phyloP scores from a whole-genome alignment of 2,113 vertebrate genomes.

The Beaufortia kweichowensis region DNA sequence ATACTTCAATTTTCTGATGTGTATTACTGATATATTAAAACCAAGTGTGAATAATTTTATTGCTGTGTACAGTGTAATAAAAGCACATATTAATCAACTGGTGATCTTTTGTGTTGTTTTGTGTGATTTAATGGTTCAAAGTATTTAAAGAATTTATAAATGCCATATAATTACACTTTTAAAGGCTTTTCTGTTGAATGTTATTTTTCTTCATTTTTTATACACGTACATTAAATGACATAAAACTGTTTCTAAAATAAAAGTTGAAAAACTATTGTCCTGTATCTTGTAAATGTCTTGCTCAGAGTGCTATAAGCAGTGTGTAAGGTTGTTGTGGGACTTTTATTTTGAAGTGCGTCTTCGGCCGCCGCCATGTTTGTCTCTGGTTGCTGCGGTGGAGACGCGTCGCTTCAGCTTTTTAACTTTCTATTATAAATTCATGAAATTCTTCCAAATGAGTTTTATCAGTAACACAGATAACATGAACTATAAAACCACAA shows the following conservation, averaged over 20 bases:
- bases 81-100: conserved; percentile 50
- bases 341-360: conserved; percentile 15
- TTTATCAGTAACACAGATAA: background rate
- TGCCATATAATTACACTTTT: too few species aligned
- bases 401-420: conserved; percentile 8
- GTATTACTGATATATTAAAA: conserved; percentile 25
- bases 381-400: conserved; percentile 16
- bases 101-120: background rate
- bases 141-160: too few species aligned
- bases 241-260: too few species aligned
- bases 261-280: too few species aligned
- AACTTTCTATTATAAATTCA: background rate
- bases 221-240: too few species aligned
- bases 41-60: conserved; percentile 15
- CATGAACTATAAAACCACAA: background rate
- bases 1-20: background rate
- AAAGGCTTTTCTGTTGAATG: too few species aligned
- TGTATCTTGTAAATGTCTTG: background rate
- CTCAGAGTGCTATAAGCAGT: too few species aligned
- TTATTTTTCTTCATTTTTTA: too few species aligned
- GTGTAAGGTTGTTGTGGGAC: background rate
- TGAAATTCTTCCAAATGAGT: background rate
- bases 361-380: background rate
- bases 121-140: background rate
- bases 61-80: conserved; percentile 1